A percentile compares a stretch with the other conserved stretches of the same genome.
phyloP scores from a whole-genome alignment of 2,888 invertebrate species.

The Lasioglossum calceatum region DNA sequence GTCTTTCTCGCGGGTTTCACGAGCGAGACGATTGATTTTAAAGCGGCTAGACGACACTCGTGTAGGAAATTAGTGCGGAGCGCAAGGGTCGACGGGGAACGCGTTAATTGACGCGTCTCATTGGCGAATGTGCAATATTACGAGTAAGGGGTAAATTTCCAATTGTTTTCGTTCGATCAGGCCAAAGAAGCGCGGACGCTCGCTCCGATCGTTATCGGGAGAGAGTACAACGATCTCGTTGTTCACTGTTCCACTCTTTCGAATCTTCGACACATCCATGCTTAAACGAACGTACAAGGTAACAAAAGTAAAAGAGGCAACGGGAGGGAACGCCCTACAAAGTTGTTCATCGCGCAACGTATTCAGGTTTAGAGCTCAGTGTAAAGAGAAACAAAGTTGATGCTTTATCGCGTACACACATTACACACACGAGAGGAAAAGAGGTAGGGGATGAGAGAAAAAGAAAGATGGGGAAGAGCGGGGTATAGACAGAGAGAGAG shows the following conservation, averaged over 20 bases:
- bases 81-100: neutral
- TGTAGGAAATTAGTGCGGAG: neutral
- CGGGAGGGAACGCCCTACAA: conserved; percentile 66
- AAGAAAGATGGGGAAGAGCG: conserved; percentile 50
- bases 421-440: neutral
- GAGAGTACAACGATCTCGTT: conserved; percentile 38
- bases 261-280: conserved; percentile 70
- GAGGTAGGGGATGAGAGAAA: conserved; percentile 56
- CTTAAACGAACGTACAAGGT: conserved; percentile 73
- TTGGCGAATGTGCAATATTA: conserved; percentile 79
- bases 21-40: neutral
- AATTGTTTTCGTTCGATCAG: conserved; percentile 36
- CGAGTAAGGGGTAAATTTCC: conserved; percentile 56
- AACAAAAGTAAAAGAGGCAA: conserved; percentile 31
- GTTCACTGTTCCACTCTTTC: conserved; percentile 74
- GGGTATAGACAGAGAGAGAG: conserved; percentile 68
- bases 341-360: conserved; percentile 80
- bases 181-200: conserved; percentile 48
- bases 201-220: conserved; percentile 3
- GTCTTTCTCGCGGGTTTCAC: neutral
- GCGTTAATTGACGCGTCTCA: conserved; percentile 41
- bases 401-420: conserved; percentile 71
- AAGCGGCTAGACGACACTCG: neutral
- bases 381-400: conserved; percentile 72
- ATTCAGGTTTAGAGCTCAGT: conserved; percentile 82